These are phyloP conservation scores for Nomada goodeniana DNA, from an alignment of 2,888 invertebrate species.

Conservation along the genomic window DNA sequence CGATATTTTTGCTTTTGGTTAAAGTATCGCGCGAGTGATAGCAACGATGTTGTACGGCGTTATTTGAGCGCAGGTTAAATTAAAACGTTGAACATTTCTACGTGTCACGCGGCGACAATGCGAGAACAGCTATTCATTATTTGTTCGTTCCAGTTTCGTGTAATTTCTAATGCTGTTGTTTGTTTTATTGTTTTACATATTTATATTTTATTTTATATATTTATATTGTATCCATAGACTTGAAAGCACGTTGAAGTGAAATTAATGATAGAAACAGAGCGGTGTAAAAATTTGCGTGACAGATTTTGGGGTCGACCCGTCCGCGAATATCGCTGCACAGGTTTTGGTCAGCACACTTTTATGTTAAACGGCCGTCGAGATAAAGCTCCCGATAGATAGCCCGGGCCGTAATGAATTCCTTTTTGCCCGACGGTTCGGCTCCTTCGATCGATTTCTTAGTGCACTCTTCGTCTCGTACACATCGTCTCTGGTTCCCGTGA, in stretches of 20 bases:
- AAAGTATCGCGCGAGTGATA: too few relatives aligned
- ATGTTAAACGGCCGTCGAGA: constrained; percentile 42
- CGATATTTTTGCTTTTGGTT: constrained; percentile 18
- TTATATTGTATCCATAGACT: too few relatives aligned
- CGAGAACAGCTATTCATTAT: too few relatives aligned
- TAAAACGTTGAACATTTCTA: too few relatives aligned
- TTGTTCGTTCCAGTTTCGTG: too few relatives aligned
- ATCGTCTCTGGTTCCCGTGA: constrained; percentile 11
- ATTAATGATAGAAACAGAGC: too few relatives aligned
- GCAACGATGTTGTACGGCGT: too few relatives aligned
- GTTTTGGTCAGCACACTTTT: background rate
- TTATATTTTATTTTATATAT: too few relatives aligned
- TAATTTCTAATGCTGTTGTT: too few relatives aligned
- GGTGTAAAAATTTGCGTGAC: background rate
- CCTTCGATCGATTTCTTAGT: constrained; percentile 46
- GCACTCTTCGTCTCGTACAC: constrained; percentile 45
- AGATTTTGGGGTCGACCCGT: too few relatives aligned
- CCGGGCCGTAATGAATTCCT: constrained; percentile 55
- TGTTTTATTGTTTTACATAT: too few relatives aligned
- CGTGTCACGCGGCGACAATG: too few relatives aligned
- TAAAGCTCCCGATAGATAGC: constrained; percentile 52
- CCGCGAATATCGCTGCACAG: background rate
- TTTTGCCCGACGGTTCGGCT: constrained; percentile 37
- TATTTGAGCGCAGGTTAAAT: background rate
- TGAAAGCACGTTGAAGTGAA: background rate